Evolutionary conservation across 2,113 vertebrate genomes (phyloP).

Genomic region (Silurus asotus): DNA sequence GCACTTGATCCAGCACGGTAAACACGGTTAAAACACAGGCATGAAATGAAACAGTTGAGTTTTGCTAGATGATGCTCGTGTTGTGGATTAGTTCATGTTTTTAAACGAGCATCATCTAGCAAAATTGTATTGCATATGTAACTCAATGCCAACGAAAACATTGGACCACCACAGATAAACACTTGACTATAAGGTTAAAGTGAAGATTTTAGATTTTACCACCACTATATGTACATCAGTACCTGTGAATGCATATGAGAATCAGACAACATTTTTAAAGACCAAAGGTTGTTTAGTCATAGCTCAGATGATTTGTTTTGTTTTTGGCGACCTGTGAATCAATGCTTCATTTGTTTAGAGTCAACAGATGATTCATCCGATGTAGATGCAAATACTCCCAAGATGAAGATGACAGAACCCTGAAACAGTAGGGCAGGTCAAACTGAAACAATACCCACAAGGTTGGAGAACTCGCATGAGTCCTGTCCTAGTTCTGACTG

Average conservation of each 20-base stretch:
- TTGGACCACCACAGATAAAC: neutral
- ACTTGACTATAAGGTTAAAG: neutral
- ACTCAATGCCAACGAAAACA: neutral
- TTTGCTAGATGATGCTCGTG: too few species aligned
- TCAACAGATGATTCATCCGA: neutral
- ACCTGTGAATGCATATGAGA: neutral
- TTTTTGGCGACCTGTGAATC: neutral
- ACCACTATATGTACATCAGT: neutral
- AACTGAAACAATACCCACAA: neutral
- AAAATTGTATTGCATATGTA: neutral
- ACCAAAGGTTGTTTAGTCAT: neutral
- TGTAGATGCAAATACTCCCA: neutral
- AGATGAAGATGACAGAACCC: neutral
- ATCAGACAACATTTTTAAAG: neutral
- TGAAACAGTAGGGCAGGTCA: neutral
- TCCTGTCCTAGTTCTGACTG: neutral
- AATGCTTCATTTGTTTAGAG: conserved; percentile 3
- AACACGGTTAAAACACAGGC: too few species aligned
- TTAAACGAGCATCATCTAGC: neutral
- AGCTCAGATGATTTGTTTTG: neutral
- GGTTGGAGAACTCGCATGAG: neutral
- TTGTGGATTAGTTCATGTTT: neutral
- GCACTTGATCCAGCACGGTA: neutral
- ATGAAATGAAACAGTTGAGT: too few species aligned
- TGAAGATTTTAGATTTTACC: neutral